These are phyloP conservation scores for Xestia ashworthii DNA, from an alignment of 2,888 invertebrate species.

Conservation along the genomic window DNA sequence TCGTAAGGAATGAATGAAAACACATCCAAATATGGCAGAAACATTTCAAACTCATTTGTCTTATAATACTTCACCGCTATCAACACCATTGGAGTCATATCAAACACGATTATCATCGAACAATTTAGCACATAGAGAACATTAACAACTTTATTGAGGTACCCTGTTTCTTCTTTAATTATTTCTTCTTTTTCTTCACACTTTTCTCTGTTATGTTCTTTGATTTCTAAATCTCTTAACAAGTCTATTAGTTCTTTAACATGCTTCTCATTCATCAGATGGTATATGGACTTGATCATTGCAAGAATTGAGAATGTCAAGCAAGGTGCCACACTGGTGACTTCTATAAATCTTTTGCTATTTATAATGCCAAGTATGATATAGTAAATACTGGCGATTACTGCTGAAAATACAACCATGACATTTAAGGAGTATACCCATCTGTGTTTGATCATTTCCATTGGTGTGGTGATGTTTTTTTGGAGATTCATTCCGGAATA, in stretches of 20 bases:
- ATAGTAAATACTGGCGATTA: constrained; percentile 59
- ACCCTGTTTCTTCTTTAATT: constrained; percentile 61
- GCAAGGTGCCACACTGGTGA: constrained; percentile 72
- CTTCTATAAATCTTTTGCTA: constrained; percentile 69
- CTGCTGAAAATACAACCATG: constrained; percentile 65
- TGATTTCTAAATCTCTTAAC: constrained; percentile 65
- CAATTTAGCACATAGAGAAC: constrained; percentile 68
- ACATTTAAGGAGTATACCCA: constrained; percentile 68
- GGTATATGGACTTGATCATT: constrained; percentile 66
- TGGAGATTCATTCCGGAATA: constrained; percentile 68
- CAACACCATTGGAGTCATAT: constrained; percentile 69
- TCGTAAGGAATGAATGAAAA: constrained; percentile 73
- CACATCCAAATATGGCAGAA: constrained; percentile 73
- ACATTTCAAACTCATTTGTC: constrained; percentile 69
- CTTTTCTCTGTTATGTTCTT: constrained; percentile 50
- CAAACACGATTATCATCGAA: constrained; percentile 71
- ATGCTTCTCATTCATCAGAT: constrained; percentile 60
- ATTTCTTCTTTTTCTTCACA: constrained; percentile 59
- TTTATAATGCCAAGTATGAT: constrained; percentile 60
- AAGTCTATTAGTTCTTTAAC: constrained; percentile 59
- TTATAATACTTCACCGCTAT: constrained; percentile 71
- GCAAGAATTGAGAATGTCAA: constrained; percentile 64
- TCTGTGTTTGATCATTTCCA: constrained; percentile 63
- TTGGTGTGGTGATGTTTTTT: constrained; percentile 47
- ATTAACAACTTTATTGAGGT: constrained; percentile 68